Evolutionary conservation across 1,140 invertebrate species (phyloP).

Genomic region (Aculops lycopersici): DNA sequence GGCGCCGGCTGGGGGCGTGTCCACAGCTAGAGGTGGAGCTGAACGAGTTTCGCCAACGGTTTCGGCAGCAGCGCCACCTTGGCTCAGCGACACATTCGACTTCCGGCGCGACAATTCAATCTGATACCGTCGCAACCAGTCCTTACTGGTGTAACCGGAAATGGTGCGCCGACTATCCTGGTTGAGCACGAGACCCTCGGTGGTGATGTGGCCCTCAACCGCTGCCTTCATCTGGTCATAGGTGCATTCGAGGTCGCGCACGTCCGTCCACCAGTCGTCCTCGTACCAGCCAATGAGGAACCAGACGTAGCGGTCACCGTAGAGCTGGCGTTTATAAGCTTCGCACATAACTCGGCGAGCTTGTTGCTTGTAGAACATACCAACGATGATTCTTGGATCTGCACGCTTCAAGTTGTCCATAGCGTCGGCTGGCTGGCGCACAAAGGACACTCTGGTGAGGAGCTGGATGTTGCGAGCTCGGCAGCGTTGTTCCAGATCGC

Average conservation of each 20-base stretch:
- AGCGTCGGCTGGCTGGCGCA: conserved; percentile 78
- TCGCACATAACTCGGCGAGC: conserved; percentile 82
- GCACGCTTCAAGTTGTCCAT: conserved; percentile 57
- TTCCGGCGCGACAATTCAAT: conserved; percentile 24
- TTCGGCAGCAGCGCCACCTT: neutral
- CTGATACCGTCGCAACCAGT: conserved; percentile 28
- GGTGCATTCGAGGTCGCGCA: conserved; percentile 32
- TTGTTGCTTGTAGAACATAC: conserved; percentile 86
- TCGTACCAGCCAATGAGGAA: conserved; percentile 99
- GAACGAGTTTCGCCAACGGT: neutral
- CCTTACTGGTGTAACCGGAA: conserved; percentile 44
- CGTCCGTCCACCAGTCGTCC: conserved; percentile 72
- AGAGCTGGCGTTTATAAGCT: conserved; percentile 61
- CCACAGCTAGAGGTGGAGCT: neutral
- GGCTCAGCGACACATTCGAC: neutral
- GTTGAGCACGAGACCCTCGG: conserved; percentile 92
- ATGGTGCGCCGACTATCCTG: conserved; percentile 58
- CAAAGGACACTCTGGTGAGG: conserved; percentile 73
- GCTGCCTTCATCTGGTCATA: conserved; percentile 62
- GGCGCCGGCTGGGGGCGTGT: too few species aligned
- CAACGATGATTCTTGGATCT: conserved; percentile 84
- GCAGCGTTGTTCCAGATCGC: conserved; percentile 75
- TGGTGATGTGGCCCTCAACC: conserved; percentile 83
- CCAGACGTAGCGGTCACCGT: conserved; percentile 89
- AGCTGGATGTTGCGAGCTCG: conserved; percentile 75